These are phyloP conservation scores for Napeogenes sylphis DNA, from an alignment of 2,888 invertebrate genomes.

Conservation along the genomic window DNA sequence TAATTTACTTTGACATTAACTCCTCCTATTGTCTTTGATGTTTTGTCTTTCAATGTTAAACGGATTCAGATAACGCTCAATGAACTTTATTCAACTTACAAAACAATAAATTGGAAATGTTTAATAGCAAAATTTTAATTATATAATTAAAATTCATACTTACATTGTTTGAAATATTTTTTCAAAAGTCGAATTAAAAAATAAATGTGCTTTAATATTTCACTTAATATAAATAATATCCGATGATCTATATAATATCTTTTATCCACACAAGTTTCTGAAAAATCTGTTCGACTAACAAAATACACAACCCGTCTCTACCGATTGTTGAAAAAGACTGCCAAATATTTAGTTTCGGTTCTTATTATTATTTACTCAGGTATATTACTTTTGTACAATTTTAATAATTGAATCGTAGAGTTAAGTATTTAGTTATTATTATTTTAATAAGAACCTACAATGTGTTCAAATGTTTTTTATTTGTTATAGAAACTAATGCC, in stretches of 20 bases:
- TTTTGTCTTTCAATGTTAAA: neutral
- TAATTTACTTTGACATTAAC: neutral
- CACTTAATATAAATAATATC: no score
- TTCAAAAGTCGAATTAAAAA: no score
- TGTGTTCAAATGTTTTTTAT: no score
- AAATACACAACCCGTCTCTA: neutral
- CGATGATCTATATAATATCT: no score
- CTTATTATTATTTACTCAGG: neutral
- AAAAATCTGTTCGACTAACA: neutral
- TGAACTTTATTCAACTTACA: neutral
- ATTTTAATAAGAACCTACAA: no score
- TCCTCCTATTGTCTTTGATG: neutral
- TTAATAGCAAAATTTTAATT: neutral
- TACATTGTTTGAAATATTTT: no score
- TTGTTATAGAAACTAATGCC: no score
- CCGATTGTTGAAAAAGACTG: slow-evolving; percentile 1
- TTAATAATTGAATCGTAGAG: no score
- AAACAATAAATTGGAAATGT: neutral
- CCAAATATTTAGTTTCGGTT: neutral
- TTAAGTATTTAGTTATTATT: no score
- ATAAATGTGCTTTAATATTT: no score
- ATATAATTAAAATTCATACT: neutral
- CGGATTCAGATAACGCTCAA: neutral
- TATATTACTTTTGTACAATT: neutral
- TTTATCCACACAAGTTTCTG: neutral